Conservation (phyloP, 2,113 vertebrate genomes). For the Myanophis thanlyinensis region DNA sequence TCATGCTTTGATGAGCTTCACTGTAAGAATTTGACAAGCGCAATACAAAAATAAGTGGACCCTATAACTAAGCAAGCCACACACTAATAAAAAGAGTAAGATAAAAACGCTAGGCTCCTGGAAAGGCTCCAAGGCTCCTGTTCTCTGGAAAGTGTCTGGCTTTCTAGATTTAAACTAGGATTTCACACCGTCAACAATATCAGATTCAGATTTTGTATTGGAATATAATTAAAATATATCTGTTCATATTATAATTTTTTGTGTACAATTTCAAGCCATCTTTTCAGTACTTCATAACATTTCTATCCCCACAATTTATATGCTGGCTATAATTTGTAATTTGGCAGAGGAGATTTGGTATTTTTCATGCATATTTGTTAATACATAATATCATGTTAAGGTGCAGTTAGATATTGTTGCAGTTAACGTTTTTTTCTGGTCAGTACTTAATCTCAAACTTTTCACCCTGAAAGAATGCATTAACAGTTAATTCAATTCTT, state of each 20-base stretch:
- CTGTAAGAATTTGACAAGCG: neutral
- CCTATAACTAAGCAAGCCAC: neutral
- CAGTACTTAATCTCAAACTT: neutral
- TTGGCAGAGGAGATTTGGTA: neutral
- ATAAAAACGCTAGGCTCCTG: neutral
- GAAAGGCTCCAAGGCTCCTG: too few relatives aligned
- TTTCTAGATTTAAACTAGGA: neutral
- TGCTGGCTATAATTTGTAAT: neutral
- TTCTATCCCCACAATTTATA: neutral
- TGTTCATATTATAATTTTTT: neutral
- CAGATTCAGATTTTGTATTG: neutral
- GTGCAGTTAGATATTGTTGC: neutral
- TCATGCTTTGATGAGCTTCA: neutral
- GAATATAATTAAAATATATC: constrained; percentile 9
- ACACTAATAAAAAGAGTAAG: neutral
- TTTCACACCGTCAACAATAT: neutral
- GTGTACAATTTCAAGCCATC: neutral
- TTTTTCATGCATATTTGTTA: neutral
- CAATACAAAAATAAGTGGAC: neutral
- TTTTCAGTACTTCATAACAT: neutral
- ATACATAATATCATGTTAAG: neutral
- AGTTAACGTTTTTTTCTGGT: neutral
- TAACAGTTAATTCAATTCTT: neutral
- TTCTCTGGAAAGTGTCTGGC: neutral
- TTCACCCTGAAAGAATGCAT: neutral